Base-by-base conservation (phyloP, 30 jellyfish, hydroid and myxozoan species). In the Aurelia aurita complex sp. Pacific region DNA sequence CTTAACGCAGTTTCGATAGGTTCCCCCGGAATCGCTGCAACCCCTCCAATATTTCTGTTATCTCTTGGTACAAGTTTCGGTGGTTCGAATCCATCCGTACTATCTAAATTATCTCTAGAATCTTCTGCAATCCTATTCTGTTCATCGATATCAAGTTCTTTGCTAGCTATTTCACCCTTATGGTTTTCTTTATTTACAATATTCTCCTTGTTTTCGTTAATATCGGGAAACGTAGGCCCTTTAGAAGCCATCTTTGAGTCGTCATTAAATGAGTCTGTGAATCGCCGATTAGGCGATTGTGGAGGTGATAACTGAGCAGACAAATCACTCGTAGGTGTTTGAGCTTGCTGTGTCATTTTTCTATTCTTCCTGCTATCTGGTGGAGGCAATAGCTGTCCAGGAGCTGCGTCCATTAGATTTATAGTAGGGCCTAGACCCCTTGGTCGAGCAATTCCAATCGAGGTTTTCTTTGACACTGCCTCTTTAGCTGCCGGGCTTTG, bases 371-470 rank as follows among this genome's bases (percentile, higher is more conserved):
- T 69, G 60, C 85, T 70, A 17, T 78, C 96, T 5, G 99, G 99
- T 0, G 99, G 99, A 13, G 99, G 99, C 70, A 94, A 83, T 69
- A 94, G 79, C 73, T 94, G 99, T 69, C 97, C 97, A 3, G 99
- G 99, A 12, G 86, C 83, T 2, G 97, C 86, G 76, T 94, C 99
- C 97, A 94, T 89, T 33, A 94, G 79, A 57, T 89, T 94, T 32
- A 94, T 97, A 50, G 96, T 42, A 1, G 96, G 90, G 46, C 89
- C 90, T 35, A 78, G 10, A 7, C 89, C 96, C 32, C 99, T 68
- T 32, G 99, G 99, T 43, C 99, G 64, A 4, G 99, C 99, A 38
- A 94, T 94, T 19, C 90, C 99, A 32, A 85, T 92, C 1, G 94
- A 82, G 23, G 63, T 54, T 51, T 83, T 83, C 81, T 83, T 89